Base-by-base conservation (phyloP, 2,797 vertebrate genomes). In the Cyprinodon diabolis region DNA sequence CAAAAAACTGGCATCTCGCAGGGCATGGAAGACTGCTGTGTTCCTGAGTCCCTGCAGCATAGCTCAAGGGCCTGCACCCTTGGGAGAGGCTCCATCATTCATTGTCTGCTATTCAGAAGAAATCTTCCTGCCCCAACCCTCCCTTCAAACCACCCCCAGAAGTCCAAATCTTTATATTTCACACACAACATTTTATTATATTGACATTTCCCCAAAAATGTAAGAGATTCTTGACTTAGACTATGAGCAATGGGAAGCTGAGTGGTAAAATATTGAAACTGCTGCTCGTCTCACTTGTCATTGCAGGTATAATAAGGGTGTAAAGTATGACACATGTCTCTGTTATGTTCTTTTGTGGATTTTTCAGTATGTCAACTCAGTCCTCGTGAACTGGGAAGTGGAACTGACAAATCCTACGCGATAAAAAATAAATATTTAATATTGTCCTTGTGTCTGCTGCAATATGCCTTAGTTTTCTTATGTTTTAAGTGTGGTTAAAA, bases 1-100 rank as follows among this genome's bases (percentile, higher is more conserved):
- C 90, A 81, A 92, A 92, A 48, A 89, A 90, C 89, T 91, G 92
- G 92, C 91, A 93, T 91, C 91, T 93, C 89, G n/a, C 84, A 83
- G 91, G 89, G 89, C 90, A 91, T 84, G 88, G 86, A 89, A 92
- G 90, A 88, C 87, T 91, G 92, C 91, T 90, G 73, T 83, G 89
- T 87, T 91, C 92, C 90, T 88, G 86, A 89, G 90, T 90, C 87
- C 91, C 92, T 54, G 66, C 88, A 84, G 87, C 89, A 84, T 84
- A 74, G 85, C 90, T 90, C 84, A 84, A 88, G 89, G 88, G 83
- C 56, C 89, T 83, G 86, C 70, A 85, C 90, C 89, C 90, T 69
- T 35, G 86, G 86, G 91, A 92, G 82, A 81, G 82, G 83, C 87
- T 90, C 90, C 85, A 92, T 93, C 90, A 94, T 90, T 92, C 93